Evolutionary conservation across 2,113 vertebrate genomes (phyloP), one percentile per base, ranked within the genome.

Genomic region (Paralichthys olivaceus): DNA sequence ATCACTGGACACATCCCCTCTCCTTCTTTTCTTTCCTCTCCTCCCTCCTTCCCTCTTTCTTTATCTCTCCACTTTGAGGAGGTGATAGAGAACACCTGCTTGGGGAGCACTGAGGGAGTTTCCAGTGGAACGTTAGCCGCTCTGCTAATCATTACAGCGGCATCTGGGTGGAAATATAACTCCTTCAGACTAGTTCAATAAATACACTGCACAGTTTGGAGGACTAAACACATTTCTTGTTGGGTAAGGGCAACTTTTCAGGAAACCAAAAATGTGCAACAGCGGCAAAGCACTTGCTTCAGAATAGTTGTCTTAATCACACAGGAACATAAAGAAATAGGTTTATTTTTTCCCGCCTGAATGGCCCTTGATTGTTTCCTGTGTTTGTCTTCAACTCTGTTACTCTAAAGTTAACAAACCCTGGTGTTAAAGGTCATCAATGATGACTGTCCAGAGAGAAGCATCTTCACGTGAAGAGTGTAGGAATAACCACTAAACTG

Each of bases 41-140:
- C 15, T 62, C n/a, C 2, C 55, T 61, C 54, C 69, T 72, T 72
- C 61, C 34, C 20, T 34, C 60, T 63, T 72, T 84, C 68, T 85
- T 80, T 78, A 81, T 78, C 82, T 84, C 20, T 77, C 15, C 13
- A 2, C 61, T 61, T 19, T 73, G 54, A 20, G 1, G 60, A 81
- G 65, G 73, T 75, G 75, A 90, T 25, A 67, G 67, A 57, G 75
- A 90, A 75, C 90, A 91, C 90, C 91, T 93, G 92, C 85, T 49
- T 84, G 66, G 59, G 29, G 77, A 77, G 63, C 71, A 77, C 25
- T 5, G 66, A 90, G 92, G 92, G 92, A 92, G 86, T 93, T 92
- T 93, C 92, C 92, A 90, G 59, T 20, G 89, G 74, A 91, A 91
- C 80, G 40, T 92, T 88, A 92, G 86, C 88, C 77, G 56, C 79